Evolutionary conservation across 2,113 vertebrate genomes (phyloP).

Genomic region (Burhinus oedicnemus): DNA sequence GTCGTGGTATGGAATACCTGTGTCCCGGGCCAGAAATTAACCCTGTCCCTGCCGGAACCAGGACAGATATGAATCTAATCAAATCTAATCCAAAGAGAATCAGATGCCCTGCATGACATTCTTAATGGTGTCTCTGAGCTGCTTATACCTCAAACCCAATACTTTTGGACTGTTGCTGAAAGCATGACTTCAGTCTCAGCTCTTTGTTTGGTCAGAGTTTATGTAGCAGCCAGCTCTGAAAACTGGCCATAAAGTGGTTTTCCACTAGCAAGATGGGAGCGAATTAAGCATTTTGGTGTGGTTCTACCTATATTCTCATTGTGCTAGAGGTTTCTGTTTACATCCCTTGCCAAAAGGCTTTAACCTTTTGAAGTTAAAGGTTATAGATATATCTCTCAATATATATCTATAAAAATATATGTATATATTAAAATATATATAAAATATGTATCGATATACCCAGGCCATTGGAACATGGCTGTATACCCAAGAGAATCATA

Average conservation of each 20-base stretch:
- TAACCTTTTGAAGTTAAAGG: background rate
- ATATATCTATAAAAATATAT: background rate
- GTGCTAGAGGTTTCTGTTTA: background rate
- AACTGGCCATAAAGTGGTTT: background rate
- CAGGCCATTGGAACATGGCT: background rate
- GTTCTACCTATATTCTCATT: background rate
- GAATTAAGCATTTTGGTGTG: background rate
- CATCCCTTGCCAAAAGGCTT: background rate
- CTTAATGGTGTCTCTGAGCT: background rate
- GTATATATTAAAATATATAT: background rate
- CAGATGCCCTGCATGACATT: background rate
- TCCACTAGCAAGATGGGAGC: background rate
- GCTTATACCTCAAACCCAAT: background rate
- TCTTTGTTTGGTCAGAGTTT: background rate
- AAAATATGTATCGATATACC: background rate
- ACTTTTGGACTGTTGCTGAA: background rate
- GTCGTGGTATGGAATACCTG: too few species aligned
- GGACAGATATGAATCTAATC: background rate
- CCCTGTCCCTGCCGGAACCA: too few species aligned
- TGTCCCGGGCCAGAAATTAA: too few species aligned
- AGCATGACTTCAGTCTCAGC: background rate
- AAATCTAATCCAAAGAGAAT: background rate
- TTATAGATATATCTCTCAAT: background rate
- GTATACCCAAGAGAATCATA: background rate
- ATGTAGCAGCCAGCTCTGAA: background rate